Conservation (phyloP, 2,888 invertebrate genomes). For the Ormyrus nitidulus region DNA sequence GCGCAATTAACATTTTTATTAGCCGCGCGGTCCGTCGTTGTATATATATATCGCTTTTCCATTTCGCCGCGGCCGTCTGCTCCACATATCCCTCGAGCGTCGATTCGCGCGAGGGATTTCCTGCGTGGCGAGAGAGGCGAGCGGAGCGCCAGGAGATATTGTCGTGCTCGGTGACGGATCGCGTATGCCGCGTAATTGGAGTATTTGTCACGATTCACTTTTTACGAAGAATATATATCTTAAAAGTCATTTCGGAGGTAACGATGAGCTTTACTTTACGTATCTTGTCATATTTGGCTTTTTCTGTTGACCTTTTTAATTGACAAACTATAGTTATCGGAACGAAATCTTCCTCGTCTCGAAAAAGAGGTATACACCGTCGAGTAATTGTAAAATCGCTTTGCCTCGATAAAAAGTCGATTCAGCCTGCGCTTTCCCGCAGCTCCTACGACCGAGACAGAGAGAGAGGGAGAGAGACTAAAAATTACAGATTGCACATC, state of each 20-base stretch:
- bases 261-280: too few species aligned
- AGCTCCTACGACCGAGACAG: background rate
- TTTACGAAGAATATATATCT: too few species aligned
- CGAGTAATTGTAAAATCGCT: too few species aligned
- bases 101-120: constrained; percentile 5
- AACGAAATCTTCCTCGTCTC: too few species aligned
- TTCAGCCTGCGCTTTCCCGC: background rate
- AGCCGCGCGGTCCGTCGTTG: constrained; percentile 54
- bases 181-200: background rate
- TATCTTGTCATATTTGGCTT: too few species aligned
- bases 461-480: background rate
- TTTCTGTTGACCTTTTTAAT: too few species aligned
- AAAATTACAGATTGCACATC: constrained; percentile 41
- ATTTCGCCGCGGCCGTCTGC: background rate
- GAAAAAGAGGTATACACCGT: too few species aligned
- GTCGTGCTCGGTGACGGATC: constrained; percentile 39
- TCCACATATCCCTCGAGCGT: background rate
- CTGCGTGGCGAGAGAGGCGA: constrained; percentile 5
- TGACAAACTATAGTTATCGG: too few species aligned
- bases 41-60: constrained; percentile 8
- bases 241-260: too few species aligned
- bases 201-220: too few species aligned
- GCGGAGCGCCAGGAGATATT: constrained; percentile 4
- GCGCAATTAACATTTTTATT: constrained; percentile 75
- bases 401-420: too few species aligned